These are phyloP conservation scores for Pachydiplax longipennis DNA, from an alignment of 2,888 invertebrate genomes.

Conservation along the genomic window DNA sequence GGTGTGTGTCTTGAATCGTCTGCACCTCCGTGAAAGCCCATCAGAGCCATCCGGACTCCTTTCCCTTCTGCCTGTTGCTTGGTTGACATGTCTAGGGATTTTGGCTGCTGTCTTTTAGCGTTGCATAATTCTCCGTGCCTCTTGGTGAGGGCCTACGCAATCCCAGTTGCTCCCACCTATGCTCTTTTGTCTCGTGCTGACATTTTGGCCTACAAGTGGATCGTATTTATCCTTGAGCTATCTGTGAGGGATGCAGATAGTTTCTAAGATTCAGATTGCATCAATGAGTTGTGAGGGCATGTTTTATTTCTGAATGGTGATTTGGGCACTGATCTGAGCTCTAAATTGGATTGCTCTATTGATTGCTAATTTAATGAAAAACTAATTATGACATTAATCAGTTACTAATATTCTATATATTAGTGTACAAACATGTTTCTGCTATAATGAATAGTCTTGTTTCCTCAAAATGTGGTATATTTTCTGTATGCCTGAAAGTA, in stretches of 20 bases:
- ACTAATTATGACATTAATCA: no score
- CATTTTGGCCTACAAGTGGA: constrained; percentile 10
- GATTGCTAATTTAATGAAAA: no score
- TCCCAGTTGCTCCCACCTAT: constrained; percentile 43
- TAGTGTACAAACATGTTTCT: no score
- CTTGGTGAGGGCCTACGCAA: constrained; percentile 35
- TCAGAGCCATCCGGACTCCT: constrained; percentile 34
- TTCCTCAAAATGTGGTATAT: no score
- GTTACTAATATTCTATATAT: no score
- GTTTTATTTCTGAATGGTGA: constrained; percentile 45
- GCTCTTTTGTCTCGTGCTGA: constrained; percentile 27
- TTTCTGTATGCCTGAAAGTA: no score
- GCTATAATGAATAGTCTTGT: no score
- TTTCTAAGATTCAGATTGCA: neutral
- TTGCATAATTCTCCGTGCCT: constrained; percentile 39
- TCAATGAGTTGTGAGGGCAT: constrained; percentile 26
- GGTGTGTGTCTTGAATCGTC: constrained; percentile 43
- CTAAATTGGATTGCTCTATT: no score
- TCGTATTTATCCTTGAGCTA: neutral
- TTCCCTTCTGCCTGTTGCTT: constrained; percentile 42
- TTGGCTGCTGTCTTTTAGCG: constrained; percentile 31
- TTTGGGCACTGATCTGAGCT: constrained; percentile 18
- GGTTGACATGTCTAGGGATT: constrained; percentile 34
- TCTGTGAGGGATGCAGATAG: neutral
- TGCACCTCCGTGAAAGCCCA: constrained; percentile 42